Conservation (phyloP, 1,140 invertebrate species). For the Capitella teleta region DNA sequence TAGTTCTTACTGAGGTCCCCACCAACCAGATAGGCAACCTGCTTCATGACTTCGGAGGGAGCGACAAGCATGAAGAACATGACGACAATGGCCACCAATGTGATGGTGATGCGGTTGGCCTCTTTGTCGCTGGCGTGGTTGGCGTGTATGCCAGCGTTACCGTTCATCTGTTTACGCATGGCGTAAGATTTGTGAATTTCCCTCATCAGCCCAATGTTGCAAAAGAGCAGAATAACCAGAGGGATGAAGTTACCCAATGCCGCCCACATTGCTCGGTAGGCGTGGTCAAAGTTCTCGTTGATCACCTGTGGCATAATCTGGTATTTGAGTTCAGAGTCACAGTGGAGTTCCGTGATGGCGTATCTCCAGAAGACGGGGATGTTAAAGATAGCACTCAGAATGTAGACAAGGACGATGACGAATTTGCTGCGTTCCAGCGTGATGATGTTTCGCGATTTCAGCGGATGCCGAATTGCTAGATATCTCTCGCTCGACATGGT, state of each 20-base stretch:
- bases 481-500: slow-evolving; percentile 37
- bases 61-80: slow-evolving; percentile 38
- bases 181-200: slow-evolving; percentile 33
- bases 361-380: slow-evolving; percentile 35
- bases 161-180: slow-evolving; percentile 16
- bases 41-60: slow-evolving; percentile 33
- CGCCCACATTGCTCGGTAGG: slow-evolving; percentile 32
- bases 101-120: slow-evolving; percentile 26
- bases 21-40: slow-evolving; percentile 19
- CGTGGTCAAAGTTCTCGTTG: slow-evolving; percentile 18
- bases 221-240: slow-evolving; percentile 28
- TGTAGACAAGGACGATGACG: slow-evolving; percentile 28
- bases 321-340: not conserved
- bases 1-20: slow-evolving; percentile 14
- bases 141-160: not conserved
- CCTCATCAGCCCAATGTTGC: slow-evolving; percentile 29
- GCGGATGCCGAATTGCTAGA: slow-evolving; percentile 36
- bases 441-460: slow-evolving; percentile 29
- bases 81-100: slow-evolving; percentile 32
- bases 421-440: slow-evolving; percentile 29
- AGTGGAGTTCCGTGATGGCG: slow-evolving; percentile 16
- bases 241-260: slow-evolving; percentile 35
- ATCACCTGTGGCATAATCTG: not conserved
- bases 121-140: slow-evolving; percentile 1
- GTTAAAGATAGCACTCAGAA: slow-evolving; percentile 31